phyloP scores from a whole-genome alignment of 1,140 invertebrate species.

The Liolophura sinensis region DNA sequence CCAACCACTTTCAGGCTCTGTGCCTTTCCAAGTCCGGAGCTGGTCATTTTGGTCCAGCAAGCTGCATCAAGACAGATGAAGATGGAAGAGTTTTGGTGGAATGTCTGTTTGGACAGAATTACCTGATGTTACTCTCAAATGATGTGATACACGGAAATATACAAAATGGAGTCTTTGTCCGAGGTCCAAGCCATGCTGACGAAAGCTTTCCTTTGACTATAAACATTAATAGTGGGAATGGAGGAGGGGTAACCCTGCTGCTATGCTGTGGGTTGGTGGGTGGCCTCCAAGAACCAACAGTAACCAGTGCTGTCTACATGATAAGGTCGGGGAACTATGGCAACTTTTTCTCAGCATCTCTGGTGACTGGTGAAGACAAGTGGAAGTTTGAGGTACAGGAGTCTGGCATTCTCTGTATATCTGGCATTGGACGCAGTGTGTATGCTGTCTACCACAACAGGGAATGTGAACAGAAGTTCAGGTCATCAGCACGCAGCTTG shows the following conservation, averaged over 20 bases:
- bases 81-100: slow-evolving; percentile 25
- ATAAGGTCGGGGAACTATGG: slow-evolving; percentile 27
- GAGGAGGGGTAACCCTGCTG: slow-evolving; percentile 23
- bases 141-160: slow-evolving; percentile 24
- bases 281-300: not conserved
- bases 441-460: slow-evolving; percentile 34
- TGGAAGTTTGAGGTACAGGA: slow-evolving; percentile 23
- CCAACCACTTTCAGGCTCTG: slow-evolving; percentile 24
- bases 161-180: slow-evolving; percentile 24
- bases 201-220: slow-evolving; percentile 7
- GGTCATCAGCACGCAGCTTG: not conserved
- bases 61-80: slow-evolving; percentile 22
- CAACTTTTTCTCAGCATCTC: slow-evolving; percentile 16
- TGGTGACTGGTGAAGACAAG: slow-evolving; percentile 32
- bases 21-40: slow-evolving; percentile 16
- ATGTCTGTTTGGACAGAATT: slow-evolving; percentile 31
- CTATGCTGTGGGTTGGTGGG: slow-evolving; percentile 23
- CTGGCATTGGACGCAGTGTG: slow-evolving; percentile 12
- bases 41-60: slow-evolving; percentile 35
- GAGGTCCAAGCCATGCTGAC: slow-evolving; percentile 7
- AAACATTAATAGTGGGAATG: slow-evolving; percentile 25
- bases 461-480: slow-evolving; percentile 9
- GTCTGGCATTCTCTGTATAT: slow-evolving; percentile 15
- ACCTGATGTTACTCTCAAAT: slow-evolving; percentile 31
- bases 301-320: slow-evolving; percentile 22